Conservation (phyloP, 2,888 invertebrate genomes). For the Hypomecis atomaria region DNA sequence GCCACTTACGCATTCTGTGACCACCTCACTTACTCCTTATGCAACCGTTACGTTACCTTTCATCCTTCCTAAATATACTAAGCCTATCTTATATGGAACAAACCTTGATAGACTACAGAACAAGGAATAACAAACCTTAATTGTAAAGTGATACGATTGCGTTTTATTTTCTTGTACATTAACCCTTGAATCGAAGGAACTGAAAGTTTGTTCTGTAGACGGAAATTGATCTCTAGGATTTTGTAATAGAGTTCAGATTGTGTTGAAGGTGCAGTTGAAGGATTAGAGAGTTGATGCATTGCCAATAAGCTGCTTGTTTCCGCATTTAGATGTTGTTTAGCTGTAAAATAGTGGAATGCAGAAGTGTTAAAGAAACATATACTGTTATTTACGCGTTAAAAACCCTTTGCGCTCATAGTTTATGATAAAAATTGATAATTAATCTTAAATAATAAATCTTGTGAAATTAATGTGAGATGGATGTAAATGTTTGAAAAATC, state of each 20-base stretch:
- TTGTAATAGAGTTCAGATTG: slow-evolving; percentile 10
- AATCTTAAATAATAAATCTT: too few species aligned
- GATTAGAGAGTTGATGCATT: slow-evolving; percentile 35
- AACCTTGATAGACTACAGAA: slow-evolving; percentile 9
- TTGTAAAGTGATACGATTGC: neutral
- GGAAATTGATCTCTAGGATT: slow-evolving; percentile 8
- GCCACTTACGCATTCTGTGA: slow-evolving; percentile 25
- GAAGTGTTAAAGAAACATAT: neutral
- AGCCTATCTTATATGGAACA: slow-evolving; percentile 12
- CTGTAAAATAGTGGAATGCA: slow-evolving; percentile 11
- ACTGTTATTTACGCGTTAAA: too few species aligned
- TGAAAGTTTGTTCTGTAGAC: neutral
- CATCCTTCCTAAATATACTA: slow-evolving; percentile 16
- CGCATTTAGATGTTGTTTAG: slow-evolving; percentile 23
- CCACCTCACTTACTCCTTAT: slow-evolving; percentile 16
- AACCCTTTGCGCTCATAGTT: too few species aligned
- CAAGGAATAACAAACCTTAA: slow-evolving; percentile 11
- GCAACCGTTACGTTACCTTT: slow-evolving; percentile 33
- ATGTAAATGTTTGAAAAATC: too few species aligned
- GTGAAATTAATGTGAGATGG: too few species aligned
- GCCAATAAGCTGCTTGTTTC: slow-evolving; percentile 27
- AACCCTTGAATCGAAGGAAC: slow-evolving; percentile 17
- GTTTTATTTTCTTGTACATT: neutral
- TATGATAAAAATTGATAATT: too few species aligned
- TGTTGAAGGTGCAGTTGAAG: slow-evolving; percentile 9